These are phyloP conservation scores for Zygothrica quintamaculata DNA, from an alignment of 2,888 invertebrate genomes.

Conservation along the genomic window DNA sequence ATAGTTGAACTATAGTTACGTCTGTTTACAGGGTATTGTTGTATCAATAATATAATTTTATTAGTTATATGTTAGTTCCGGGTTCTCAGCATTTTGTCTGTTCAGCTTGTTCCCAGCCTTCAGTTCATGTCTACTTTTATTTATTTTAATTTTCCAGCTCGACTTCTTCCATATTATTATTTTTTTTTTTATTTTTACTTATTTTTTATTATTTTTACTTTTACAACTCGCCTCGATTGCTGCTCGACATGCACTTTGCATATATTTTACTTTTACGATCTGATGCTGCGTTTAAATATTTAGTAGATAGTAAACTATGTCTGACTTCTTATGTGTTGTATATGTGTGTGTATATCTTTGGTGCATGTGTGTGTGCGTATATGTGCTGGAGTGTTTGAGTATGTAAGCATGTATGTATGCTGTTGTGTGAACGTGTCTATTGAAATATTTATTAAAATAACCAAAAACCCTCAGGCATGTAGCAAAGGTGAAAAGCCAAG, in stretches of 20 bases:
- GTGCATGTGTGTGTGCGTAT: conserved; percentile 12
- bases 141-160: conserved; percentile 69
- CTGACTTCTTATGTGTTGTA: conserved; percentile 14
- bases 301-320: conserved; percentile 78
- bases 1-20: too few species aligned
- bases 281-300: conserved; percentile 75
- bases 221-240: conserved; percentile 74
- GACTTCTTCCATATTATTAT: conserved; percentile 13
- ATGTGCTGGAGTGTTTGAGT: not conserved
- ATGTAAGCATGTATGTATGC: not conserved
- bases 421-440: conserved; percentile 13
- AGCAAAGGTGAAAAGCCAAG: conserved; percentile 23
- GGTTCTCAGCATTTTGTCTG: conserved; percentile 17
- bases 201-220: too few species aligned
- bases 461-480: conserved; percentile 35
- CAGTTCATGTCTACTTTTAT: conserved; percentile 57
- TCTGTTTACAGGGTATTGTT: conserved; percentile 17
- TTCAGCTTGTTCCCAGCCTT: conserved; percentile 18
- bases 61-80: not conserved
- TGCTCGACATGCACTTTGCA: conserved; percentile 80
- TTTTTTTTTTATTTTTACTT: conserved; percentile 28
- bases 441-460: conserved; percentile 67
- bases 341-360: conserved; percentile 19
- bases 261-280: conserved; percentile 77
- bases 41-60: not conserved